Evolutionary conservation across 92 coral and sea anemone genomes (phyloP).

Genomic region (Chrysogorgia sp.): DNA sequence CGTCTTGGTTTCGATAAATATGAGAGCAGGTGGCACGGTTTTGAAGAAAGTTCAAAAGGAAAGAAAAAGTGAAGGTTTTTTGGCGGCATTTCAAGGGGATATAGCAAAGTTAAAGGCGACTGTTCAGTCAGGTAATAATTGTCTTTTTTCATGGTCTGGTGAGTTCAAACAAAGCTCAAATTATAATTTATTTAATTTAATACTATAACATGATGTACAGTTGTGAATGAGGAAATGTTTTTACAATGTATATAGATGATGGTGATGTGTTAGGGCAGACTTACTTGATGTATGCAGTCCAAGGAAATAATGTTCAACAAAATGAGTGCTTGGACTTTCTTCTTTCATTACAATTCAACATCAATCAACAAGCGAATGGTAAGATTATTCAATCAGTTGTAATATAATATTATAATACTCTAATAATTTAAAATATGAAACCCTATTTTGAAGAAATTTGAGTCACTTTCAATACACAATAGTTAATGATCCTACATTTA

Average conservation of each 20-base stretch:
- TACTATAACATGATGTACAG: not conserved
- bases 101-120: slow-evolving; percentile 55
- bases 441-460: not conserved
- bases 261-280: slow-evolving; percentile 86
- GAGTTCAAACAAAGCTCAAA: not conserved
- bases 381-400: no score
- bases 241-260: slow-evolving; percentile 31
- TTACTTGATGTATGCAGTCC: slow-evolving; percentile 85
- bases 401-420: no score
- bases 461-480: not conserved
- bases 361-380: slow-evolving; percentile 91
- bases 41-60: slow-evolving; percentile 1
- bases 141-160: not conserved
- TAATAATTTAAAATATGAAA: no score
- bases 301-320: slow-evolving; percentile 71
- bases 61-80: slow-evolving; percentile 32
- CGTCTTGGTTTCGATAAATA: slow-evolving; percentile 58
- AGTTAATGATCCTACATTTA: no score
- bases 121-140: slow-evolving; percentile 67
- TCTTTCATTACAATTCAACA: slow-evolving; percentile 60
- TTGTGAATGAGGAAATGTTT: no score
- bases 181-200: not conserved
- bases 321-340: slow-evolving; percentile 72
- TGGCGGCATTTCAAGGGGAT: slow-evolving; percentile 76
- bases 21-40: slow-evolving; percentile 80